phyloP scores from a whole-genome alignment of 1,140 invertebrate genomes.

The Hycleus phaleratus region DNA sequence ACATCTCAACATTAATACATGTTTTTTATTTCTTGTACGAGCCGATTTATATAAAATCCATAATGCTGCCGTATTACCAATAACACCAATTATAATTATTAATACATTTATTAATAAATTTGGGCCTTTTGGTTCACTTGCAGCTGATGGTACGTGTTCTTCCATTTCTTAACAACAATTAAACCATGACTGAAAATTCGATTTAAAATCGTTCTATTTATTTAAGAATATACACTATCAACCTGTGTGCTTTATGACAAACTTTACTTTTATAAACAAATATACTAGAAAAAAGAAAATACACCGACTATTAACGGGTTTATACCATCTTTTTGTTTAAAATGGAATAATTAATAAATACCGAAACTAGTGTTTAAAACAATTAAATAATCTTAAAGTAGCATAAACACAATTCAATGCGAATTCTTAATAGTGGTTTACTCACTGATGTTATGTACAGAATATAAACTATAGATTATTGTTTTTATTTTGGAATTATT shows the following conservation, averaged over 20 bases:
- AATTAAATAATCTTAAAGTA: too few relatives aligned
- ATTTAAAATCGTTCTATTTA: slow-evolving; percentile 7
- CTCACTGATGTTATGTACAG: not conserved
- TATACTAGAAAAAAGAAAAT: too few relatives aligned
- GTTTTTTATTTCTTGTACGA: slow-evolving; percentile 65
- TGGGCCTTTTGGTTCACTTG: too few relatives aligned
- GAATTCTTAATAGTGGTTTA: slow-evolving; percentile 5
- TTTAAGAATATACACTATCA: slow-evolving; percentile 4
- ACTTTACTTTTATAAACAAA: slow-evolving; percentile 3
- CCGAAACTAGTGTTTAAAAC: too few relatives aligned
- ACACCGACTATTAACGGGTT: too few relatives aligned
- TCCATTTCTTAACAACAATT: slow-evolving; percentile 8
- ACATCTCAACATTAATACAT: slow-evolving; percentile 70
- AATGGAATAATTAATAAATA: too few relatives aligned
- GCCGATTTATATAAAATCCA: slow-evolving; percentile 48
- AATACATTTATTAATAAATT: too few relatives aligned
- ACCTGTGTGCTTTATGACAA: slow-evolving; percentile 10
- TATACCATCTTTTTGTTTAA: too few relatives aligned
- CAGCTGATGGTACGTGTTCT: not conserved
- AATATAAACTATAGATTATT: slow-evolving; percentile 8
- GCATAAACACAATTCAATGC: not conserved
- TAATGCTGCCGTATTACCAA: slow-evolving; percentile 54
- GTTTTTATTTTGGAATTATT: not conserved
- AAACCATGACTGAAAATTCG: slow-evolving; percentile 7
- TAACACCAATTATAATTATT: slow-evolving; percentile 41